These are phyloP conservation scores for Rutilus rutilus DNA, from an alignment of 2,113 vertebrate species.

Conservation along the genomic window DNA sequence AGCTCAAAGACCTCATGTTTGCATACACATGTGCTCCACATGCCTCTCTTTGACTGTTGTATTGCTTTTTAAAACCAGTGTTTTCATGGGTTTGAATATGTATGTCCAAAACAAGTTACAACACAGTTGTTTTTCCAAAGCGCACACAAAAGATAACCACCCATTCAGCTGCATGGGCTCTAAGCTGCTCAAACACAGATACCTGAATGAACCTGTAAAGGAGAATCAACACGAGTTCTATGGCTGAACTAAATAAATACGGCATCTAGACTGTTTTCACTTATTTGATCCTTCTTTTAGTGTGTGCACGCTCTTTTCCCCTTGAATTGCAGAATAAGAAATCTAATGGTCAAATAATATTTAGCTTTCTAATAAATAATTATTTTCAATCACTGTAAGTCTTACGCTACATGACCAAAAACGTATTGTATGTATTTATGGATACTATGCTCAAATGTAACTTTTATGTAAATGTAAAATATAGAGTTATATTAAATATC, in stretches of 20 bases:
- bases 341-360: not conserved
- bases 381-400: not conserved
- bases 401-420: no score
- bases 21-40: slow-evolving; percentile 54
- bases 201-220: slow-evolving; percentile 48
- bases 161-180: slow-evolving; percentile 39
- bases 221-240: slow-evolving; percentile 27
- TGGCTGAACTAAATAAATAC: slow-evolving; percentile 38
- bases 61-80: slow-evolving; percentile 55
- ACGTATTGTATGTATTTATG: not conserved
- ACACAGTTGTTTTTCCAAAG: slow-evolving; percentile 62
- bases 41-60: slow-evolving; percentile 50
- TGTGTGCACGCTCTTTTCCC: not conserved
- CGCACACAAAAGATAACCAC: slow-evolving; percentile 51
- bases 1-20: slow-evolving; percentile 41
- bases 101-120: slow-evolving; percentile 64
- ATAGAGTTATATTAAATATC: no score
- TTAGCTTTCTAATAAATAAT: not conserved
- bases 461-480: not conserved
- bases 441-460: not conserved
- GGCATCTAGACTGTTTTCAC: not conserved
- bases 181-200: slow-evolving; percentile 49
- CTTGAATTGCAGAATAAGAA: not conserved
- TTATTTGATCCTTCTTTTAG: not conserved
- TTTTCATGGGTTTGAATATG: slow-evolving; percentile 59